Base-by-base conservation (phyloP, 2,113 vertebrate genomes). In the Cynocephalus volans region DNA sequence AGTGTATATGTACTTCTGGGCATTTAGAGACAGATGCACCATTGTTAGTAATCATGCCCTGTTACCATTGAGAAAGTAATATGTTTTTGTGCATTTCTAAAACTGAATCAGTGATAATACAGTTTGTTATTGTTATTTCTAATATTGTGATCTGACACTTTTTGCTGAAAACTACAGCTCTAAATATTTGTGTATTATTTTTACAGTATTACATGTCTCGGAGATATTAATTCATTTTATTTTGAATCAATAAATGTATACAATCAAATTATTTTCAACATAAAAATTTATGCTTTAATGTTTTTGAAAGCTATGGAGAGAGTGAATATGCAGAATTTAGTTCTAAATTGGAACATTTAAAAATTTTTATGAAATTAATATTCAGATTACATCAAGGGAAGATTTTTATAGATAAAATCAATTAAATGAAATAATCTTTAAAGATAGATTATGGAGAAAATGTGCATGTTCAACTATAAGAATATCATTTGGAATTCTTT, bases 401-500 rank as follows among this genome's bases (percentile, higher is more conserved):
- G 9, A 83, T 79, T 75, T 73, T 82, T 65, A 73, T 62, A 41
- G 18, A n/a, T 50, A 50, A 45, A 77, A 36, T 70, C 1, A 93
- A 84, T 56, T 75, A 92, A 92, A 31, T 58, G 18, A 94, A 73
- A 79, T 75, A 8, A 90, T 81, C 2, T 73, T 89, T 75, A 90
- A 94, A 60, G 41, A 56, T 24, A 69, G 6, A 77, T 64, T 79
- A 50, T 83, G 36, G 18, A 28, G 41, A 14, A 88, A 97, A 92
- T 60, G 21, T 65, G 0, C 33, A 60, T 67, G 21, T 73, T 54
- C 13, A 23, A n/a, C 5, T 14, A 54, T 79, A 94, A 93, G 18
- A 83, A 1, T 77, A 33, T 67, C 52, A 64, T 87, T 80, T 92
- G 62, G 15, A 52, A 93, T 96, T 93, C 48, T 80, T 73, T 86